Conservation (phyloP, 2,113 vertebrate species). For the Speoplatyrhinus poulsoni region DNA sequence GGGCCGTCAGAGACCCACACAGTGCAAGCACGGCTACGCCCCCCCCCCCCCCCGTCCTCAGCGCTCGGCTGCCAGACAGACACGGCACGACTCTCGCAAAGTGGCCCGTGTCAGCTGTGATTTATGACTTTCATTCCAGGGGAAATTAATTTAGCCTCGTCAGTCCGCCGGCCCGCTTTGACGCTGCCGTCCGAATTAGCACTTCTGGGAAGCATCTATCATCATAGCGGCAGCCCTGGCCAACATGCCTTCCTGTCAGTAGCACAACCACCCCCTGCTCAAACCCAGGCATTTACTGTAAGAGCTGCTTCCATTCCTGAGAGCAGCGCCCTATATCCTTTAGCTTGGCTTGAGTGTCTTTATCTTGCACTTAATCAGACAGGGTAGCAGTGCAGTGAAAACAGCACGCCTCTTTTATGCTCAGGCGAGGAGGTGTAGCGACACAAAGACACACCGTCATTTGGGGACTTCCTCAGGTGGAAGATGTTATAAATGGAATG, state of each 20-base stretch:
- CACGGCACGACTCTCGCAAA: constrained; percentile 62
- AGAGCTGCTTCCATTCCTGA: too few relatives aligned
- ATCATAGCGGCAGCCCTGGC: constrained; percentile 54
- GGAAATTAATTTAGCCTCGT: constrained; percentile 74
- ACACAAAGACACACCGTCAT: not conserved
- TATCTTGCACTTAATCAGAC: constrained; percentile 37
- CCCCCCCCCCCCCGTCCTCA: not conserved
- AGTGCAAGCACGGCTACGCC: constrained; percentile 59
- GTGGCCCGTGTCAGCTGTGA: constrained; percentile 67
- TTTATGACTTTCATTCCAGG: constrained; percentile 72
- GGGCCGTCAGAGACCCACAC: constrained; percentile 58
- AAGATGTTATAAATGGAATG: too few relatives aligned
- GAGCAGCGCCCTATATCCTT: constrained; percentile 27
- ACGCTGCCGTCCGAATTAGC: constrained; percentile 63
- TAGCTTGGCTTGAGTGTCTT: constrained; percentile 20
- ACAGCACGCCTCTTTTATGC: constrained; percentile 18
- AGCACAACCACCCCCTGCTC: constrained; percentile 2
- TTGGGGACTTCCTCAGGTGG: not conserved
- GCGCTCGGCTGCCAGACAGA: constrained; percentile 52
- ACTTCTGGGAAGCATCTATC: constrained; percentile 71
- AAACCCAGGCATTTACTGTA: constrained; percentile 10
- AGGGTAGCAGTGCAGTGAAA: constrained; percentile 12
- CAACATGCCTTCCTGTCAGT: constrained; percentile 12
- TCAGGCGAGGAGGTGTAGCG: constrained; percentile 3
- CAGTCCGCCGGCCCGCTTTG: constrained; percentile 56